Evolutionary conservation across 2,888 invertebrate genomes (phyloP).

Genomic region (Balanococcus diminutus): DNA sequence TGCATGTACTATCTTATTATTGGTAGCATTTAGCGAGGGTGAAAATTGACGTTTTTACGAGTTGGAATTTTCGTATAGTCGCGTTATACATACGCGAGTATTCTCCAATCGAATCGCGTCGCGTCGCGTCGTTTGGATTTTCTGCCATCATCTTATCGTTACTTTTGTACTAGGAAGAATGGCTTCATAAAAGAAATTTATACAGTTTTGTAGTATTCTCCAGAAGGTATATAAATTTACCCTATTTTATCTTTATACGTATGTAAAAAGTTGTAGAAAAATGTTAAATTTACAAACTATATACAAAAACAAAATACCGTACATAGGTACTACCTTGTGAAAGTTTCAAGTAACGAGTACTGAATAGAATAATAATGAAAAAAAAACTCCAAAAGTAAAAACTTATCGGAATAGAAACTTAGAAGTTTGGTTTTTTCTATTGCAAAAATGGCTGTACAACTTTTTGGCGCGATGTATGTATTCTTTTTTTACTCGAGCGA

Average conservation of each 20-base stretch:
- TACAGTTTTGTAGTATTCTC: constrained; percentile 4
- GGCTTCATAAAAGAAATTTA: constrained; percentile 17
- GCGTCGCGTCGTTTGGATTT: neutral
- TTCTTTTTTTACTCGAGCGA: neutral
- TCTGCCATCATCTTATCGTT: neutral
- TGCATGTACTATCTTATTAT: neutral
- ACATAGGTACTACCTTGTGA: neutral
- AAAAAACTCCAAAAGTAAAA: neutral
- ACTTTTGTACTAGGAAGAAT: neutral
- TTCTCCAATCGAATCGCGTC: neutral
- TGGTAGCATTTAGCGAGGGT: constrained; percentile 18
- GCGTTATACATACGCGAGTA: neutral
- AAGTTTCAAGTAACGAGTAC: constrained; percentile 23
- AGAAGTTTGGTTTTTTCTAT: neutral
- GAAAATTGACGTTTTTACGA: constrained; percentile 23
- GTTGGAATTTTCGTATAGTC: neutral
- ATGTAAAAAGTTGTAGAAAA: constrained; percentile 6
- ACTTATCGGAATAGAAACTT: constrained; percentile 14
- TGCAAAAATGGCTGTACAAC: neutral
- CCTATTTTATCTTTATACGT: neutral
- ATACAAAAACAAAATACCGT: constrained; percentile 1
- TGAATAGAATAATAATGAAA: constrained; percentile 13
- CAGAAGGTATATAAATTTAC: neutral
- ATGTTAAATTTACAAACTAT: constrained; percentile 22
- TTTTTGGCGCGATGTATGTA: neutral